These are phyloP conservation scores for Blastobasis lacticolella DNA, from an alignment of 2,888 invertebrate genomes.

Conservation along the genomic window DNA sequence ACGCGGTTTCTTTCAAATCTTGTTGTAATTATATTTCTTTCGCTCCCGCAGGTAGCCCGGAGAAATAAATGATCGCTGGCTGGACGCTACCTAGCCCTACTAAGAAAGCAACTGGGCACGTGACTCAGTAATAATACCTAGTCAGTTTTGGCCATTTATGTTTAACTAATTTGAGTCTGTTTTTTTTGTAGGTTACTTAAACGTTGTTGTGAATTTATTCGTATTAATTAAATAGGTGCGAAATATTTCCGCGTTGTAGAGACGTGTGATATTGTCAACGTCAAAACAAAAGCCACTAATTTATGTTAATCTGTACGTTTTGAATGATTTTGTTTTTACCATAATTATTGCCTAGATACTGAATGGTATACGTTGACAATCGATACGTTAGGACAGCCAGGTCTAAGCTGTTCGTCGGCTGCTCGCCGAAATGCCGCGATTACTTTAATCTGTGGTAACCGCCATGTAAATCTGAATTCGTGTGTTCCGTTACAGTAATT, in stretches of 20 bases:
- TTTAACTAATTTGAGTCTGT: too few species aligned
- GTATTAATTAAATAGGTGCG: too few species aligned
- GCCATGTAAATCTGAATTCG: slow-evolving; percentile 57
- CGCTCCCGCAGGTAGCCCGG: background rate
- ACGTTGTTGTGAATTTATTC: too few species aligned
- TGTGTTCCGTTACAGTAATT: slow-evolving; percentile 63
- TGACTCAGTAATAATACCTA: background rate
- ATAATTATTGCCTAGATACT: too few species aligned
- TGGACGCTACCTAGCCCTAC: background rate
- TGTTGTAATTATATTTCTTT: slow-evolving; percentile 34
- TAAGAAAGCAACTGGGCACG: background rate
- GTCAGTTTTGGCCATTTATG: background rate
- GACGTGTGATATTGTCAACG: too few species aligned
- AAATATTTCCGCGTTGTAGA: background rate
- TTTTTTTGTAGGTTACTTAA: too few species aligned
- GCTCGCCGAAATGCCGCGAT: slow-evolving; percentile 21
- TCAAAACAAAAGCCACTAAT: too few species aligned
- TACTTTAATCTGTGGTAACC: slow-evolving; percentile 42
- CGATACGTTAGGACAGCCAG: too few species aligned
- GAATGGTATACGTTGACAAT: too few species aligned
- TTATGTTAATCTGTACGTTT: too few species aligned
- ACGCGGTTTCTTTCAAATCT: slow-evolving; percentile 45
- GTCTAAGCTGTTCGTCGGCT: too few species aligned
- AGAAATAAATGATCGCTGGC: background rate
- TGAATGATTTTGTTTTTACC: too few species aligned